Conservation (phyloP, 2,113 vertebrate genomes). For the Rattus rattus region DNA sequence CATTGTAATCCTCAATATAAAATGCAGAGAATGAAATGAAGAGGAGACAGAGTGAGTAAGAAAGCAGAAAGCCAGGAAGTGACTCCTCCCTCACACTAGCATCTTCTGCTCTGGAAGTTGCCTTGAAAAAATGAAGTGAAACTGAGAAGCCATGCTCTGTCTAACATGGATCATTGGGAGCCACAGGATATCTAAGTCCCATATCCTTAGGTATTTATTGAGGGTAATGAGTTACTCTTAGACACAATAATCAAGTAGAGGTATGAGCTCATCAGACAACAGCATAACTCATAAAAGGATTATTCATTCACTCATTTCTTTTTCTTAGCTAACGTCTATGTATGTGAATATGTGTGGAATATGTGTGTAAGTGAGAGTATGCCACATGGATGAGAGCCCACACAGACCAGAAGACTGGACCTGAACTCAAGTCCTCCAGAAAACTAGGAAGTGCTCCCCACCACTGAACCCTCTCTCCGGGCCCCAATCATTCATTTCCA, state of each 20-base stretch:
- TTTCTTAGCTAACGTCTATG: neutral
- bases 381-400: neutral
- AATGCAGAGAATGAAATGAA: neutral
- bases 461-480: no score
- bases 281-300: neutral
- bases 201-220: conserved; percentile 28
- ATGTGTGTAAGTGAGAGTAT: neutral
- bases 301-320: conserved; percentile 38
- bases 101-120: neutral
- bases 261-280: neutral
- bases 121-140: conserved; percentile 8
- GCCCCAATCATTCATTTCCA: neutral
- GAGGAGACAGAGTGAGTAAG: neutral
- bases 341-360: neutral
- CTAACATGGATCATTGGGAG: neutral
- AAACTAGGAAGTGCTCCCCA: neutral
- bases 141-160: neutral
- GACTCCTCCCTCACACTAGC: neutral
- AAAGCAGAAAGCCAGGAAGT: neutral
- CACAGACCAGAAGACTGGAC: neutral
- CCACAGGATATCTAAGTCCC: neutral
- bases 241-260: conserved; percentile 26
- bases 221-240: conserved; percentile 11
- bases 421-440: neutral
- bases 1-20: neutral